Base-by-base conservation (phyloP, 2,797 vertebrate genomes). In the Lagocephalus sceleratus region DNA sequence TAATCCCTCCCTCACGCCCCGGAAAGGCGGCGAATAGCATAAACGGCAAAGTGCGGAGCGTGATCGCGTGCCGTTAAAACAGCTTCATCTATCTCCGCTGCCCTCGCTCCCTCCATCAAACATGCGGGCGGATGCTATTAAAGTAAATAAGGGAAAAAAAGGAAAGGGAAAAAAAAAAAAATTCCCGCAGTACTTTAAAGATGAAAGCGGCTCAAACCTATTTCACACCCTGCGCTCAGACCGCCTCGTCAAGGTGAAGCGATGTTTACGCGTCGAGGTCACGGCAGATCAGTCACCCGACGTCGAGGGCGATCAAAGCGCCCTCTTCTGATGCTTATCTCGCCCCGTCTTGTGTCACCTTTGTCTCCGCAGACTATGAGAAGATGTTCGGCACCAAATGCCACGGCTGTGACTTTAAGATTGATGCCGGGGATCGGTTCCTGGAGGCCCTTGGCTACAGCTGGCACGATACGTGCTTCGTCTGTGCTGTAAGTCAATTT, bases 301-400 rank as follows among this genome's bases (percentile, higher is more conserved):
- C 64, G 22, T 42, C 1, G 0, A 10, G 20, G 45, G 38, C 43
- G 51, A 60, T 67, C 47, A 58, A 57, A 67, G 54, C 56, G 42
- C 17, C 46, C 58, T 50, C 44, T 50, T 52, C 52, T 46, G 38
- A 54, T 45, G 12, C 12, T 63, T 44, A 38, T 40, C 20, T n/a
- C 20, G 10, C 50, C 42, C 42, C 8, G 32, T 14, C 12, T 35
- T 3, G 12, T 15, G n/a, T 29, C 15, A 4, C 35, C 49, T 45
- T 52, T 21, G 12, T 60, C 26, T 42, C 73, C 25, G 0, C 80
- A 99, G 96, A 99, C 85, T 98, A 98, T 0, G 97, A 98, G 87
- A 98, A 98, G 91, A 99, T 99, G 97, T 98, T 99, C 85, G 97
- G 97, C 79, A 99, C 97, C 20, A 98, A 99, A 86, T 99, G 97